phyloP scores from a whole-genome alignment of 2,797 vertebrate genomes.

The Mormyrops boulengeri region DNA sequence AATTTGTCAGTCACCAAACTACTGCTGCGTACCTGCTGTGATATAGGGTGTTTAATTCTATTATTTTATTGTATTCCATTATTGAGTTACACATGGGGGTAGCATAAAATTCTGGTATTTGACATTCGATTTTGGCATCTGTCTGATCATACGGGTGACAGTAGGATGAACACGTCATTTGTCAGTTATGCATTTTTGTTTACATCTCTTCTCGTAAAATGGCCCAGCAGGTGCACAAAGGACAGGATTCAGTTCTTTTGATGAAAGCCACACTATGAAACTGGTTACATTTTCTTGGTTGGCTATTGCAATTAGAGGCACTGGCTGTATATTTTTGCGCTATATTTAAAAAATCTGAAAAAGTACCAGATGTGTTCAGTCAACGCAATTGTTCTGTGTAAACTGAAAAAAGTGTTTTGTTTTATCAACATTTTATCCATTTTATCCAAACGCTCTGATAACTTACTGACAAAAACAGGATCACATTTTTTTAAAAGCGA shows the following conservation, averaged over 20 bases:
- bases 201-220: neutral
- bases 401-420: neutral
- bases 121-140: neutral
- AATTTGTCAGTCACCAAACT: neutral
- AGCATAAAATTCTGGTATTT: neutral
- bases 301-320: neutral
- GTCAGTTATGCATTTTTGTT: neutral
- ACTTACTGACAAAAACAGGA: neutral
- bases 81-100: neutral
- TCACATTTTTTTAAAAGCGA: neutral
- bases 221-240: neutral
- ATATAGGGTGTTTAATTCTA: neutral
- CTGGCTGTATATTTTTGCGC: neutral
- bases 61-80: neutral
- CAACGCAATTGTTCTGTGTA: neutral
- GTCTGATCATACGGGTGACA: neutral
- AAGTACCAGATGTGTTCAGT: neutral
- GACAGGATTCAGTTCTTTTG: neutral
- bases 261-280: neutral
- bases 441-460: neutral
- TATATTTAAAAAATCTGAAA: neutral
- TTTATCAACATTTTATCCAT: neutral
- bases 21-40: neutral
- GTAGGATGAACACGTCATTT: neutral
- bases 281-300: neutral